phyloP scores from a whole-genome alignment of 2,113 vertebrate genomes.

The Sclerurus mexicanus region DNA sequence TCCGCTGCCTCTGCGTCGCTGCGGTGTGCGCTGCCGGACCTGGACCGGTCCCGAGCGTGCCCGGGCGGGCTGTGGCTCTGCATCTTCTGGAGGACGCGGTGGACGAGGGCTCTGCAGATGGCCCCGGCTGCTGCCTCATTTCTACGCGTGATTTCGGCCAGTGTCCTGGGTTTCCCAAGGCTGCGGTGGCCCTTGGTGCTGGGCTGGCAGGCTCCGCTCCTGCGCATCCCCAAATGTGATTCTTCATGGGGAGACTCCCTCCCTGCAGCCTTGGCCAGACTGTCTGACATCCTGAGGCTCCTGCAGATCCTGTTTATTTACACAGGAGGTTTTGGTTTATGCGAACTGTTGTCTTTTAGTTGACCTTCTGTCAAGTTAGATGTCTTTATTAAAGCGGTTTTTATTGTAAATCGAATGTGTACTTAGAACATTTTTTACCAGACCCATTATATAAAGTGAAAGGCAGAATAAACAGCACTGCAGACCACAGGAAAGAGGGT shows the following conservation, averaged over 20 bases:
- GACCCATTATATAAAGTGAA: constrained; percentile 39
- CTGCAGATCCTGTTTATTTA: constrained; percentile 54
- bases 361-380: constrained; percentile 51
- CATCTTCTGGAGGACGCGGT: rapidly evolving
- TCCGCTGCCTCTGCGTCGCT: neutral
- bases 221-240: neutral
- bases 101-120: neutral
- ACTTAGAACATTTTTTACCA: constrained; percentile 43
- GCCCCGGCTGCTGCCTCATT: neutral
- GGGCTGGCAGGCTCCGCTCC: neutral
- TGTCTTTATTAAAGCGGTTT: constrained; percentile 55
- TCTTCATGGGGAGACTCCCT: neutral
- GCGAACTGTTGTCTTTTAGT: constrained; percentile 13
- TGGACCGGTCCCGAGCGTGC: rapidly evolving
- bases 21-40: rapidly evolving
- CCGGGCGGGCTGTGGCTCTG: neutral
- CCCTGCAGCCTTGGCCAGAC: constrained; percentile 14
- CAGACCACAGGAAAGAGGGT: neutral
- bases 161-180: neutral
- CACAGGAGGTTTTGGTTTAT: constrained; percentile 54
- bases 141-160: rapidly evolving
- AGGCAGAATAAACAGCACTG: constrained; percentile 4
- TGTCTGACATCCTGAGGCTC: constrained; percentile 44
- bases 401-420: constrained; percentile 61
- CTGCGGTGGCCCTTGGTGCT: rapidly evolving